Conservation (phyloP, 2,888 invertebrate genomes). For the Hydriomena furcata region DNA sequence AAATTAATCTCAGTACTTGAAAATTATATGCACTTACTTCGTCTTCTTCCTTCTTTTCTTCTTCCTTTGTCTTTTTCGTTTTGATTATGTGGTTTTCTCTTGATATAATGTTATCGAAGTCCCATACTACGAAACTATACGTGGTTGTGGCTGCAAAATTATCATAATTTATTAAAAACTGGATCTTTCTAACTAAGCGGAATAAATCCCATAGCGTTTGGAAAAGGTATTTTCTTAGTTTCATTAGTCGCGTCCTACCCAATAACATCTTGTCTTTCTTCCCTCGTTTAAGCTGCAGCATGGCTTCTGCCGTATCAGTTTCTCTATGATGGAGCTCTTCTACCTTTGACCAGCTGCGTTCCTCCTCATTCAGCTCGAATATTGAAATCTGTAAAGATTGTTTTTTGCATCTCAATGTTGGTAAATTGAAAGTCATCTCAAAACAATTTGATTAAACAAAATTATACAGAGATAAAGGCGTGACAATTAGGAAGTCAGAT, state of each 20-base stretch:
- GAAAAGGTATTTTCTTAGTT: no score
- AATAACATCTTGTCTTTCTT: conserved; percentile 91
- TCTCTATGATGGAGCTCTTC: conserved; percentile 85
- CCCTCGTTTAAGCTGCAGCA: conserved; percentile 93
- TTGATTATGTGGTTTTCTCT: conserved; percentile 60
- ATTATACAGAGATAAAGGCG: no score
- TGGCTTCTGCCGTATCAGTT: conserved; percentile 88
- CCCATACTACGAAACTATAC: conserved; percentile 93
- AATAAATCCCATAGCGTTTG: no score
- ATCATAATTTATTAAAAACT: no score
- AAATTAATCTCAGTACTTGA: no score
- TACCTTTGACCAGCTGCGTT: conserved; percentile 84
- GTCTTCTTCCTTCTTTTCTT: conserved; percentile 54
- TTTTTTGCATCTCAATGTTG: no score
- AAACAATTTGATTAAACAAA: no score
- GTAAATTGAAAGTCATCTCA: no score
- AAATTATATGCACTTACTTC: conserved; percentile 48
- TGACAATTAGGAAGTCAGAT: no score
- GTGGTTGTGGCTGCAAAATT: conserved; percentile 86
- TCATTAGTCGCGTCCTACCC: conserved; percentile 81
- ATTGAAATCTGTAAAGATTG: conserved; percentile 61
- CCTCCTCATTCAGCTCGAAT: conserved; percentile 72
- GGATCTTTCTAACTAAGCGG: no score
- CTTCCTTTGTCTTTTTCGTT: conserved; percentile 47
- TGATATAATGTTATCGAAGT: conserved; percentile 83